Evolutionary conservation across 2,888 invertebrate species (phyloP).

Genomic region (Dinocampus coccinellae): DNA sequence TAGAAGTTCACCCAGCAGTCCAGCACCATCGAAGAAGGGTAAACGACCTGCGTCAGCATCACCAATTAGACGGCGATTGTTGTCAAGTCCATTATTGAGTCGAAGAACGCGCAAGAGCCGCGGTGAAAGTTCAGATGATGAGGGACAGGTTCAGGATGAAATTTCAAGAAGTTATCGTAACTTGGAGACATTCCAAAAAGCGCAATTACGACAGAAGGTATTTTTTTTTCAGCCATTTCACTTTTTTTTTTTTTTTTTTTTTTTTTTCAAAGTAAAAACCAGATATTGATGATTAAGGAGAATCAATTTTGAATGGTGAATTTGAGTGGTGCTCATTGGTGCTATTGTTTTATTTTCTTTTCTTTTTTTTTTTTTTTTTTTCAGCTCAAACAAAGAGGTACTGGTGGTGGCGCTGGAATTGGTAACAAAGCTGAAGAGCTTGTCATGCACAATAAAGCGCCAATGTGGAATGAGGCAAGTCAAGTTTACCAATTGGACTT

Average conservation of each 20-base stretch:
- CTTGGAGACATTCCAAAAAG: constrained; percentile 92
- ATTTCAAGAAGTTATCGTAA: constrained; percentile 82
- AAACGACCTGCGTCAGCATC: constrained; percentile 84
- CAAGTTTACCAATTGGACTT: constrained; percentile 99
- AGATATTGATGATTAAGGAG: not conserved
- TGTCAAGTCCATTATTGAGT: constrained; percentile 86
- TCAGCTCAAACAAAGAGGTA: constrained; percentile 76
- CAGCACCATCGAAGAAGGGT: constrained; percentile 79
- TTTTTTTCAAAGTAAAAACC: not conserved
- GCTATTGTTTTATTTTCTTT: not conserved
- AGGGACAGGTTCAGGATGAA: constrained; percentile 72
- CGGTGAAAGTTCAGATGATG: constrained; percentile 88
- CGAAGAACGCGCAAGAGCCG: constrained; percentile 82
- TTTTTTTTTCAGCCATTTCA: not conserved
- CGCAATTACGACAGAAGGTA: constrained; percentile 91
- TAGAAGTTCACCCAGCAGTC: constrained; percentile 83
- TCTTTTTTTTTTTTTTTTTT: constrained; percentile 46
- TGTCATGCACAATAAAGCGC: constrained; percentile 97
- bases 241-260: not conserved
- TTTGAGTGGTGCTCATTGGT: not conserved
- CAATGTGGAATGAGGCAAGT: constrained; percentile 99
- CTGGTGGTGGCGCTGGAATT: constrained; percentile 40
- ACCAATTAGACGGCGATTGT: constrained; percentile 81
- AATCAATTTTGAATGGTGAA: not conserved
- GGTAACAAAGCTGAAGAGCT: constrained; percentile 75